Conservation (phyloP, 2,888 invertebrate species). For the Orthonevra nobilis region DNA sequence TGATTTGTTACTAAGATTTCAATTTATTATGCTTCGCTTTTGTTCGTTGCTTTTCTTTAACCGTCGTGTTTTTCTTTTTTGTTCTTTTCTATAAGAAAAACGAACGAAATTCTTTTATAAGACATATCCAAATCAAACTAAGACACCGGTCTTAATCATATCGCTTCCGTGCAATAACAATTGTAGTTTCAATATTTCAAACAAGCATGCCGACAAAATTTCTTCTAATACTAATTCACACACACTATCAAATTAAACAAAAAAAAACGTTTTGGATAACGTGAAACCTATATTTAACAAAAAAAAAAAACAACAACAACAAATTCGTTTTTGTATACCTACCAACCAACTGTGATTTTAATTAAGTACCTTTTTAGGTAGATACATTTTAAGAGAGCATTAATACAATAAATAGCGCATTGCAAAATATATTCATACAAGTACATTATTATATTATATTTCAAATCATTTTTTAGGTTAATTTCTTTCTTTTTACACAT, state of each 20-base stretch:
- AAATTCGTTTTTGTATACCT: conserved; percentile 64
- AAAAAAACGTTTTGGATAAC: conserved; percentile 11
- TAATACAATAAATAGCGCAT: conserved; percentile 60
- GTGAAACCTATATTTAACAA: conserved; percentile 40
- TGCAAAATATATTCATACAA: conserved; percentile 50
- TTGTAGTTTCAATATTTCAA: conserved; percentile 16
- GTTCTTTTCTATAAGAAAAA: conserved; percentile 18
- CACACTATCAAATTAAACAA: conserved; percentile 42
- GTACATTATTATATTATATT: conserved; percentile 38
- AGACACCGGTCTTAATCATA: conserved; percentile 40
- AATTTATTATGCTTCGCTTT: conserved; percentile 20
- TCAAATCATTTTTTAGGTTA: conserved; percentile 44
- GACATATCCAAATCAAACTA: conserved; percentile 57
- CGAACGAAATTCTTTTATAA: conserved; percentile 25
- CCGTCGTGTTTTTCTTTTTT: conserved; percentile 25
- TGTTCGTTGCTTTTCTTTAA: conserved; percentile 26
- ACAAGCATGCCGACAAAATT: conserved; percentile 7
- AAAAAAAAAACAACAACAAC: no score
- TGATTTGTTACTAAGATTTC: conserved; percentile 36
- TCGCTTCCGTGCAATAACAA: conserved; percentile 47
- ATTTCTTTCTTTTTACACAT: conserved; percentile 5
- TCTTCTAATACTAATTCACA: conserved; percentile 22
- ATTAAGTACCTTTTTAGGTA: conserved; percentile 72
- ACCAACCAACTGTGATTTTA: conserved; percentile 73
- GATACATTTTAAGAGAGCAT: conserved; percentile 67